phyloP scores from a whole-genome alignment of 2,888 invertebrate species.

The Acronicta psi region DNA sequence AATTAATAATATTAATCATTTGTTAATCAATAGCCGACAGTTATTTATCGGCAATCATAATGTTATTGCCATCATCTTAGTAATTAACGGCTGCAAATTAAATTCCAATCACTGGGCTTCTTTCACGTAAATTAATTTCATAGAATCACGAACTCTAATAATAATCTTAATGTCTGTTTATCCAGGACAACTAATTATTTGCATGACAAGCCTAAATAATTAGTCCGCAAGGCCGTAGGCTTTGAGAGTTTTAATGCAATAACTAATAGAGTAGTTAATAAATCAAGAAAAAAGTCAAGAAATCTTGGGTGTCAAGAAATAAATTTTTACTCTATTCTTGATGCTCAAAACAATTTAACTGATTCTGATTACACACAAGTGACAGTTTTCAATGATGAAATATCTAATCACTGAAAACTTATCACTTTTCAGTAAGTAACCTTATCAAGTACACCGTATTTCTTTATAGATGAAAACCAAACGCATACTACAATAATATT shows the following conservation, averaged over 20 bases:
- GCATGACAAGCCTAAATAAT: constrained; percentile 12
- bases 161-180: constrained; percentile 25
- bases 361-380: too few relatives aligned
- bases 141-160: constrained; percentile 36
- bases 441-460: too few relatives aligned
- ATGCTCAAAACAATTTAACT: too few relatives aligned
- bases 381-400: too few relatives aligned
- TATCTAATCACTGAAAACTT: too few relatives aligned
- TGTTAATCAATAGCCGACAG: background rate
- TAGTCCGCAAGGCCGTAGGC: constrained; percentile 10
- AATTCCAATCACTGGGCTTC: constrained; percentile 13
- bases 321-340: too few relatives aligned
- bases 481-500: too few relatives aligned
- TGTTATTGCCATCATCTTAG: constrained; percentile 10
- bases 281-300: background rate
- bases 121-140: constrained; percentile 33
- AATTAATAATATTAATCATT: background rate
- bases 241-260: constrained; percentile 15
- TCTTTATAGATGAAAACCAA: too few relatives aligned
- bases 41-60: constrained; percentile 3
- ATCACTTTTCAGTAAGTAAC: too few relatives aligned
- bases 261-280: constrained; percentile 7
- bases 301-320: background rate
- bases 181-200: constrained; percentile 31
- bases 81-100: constrained; percentile 28